A percentile compares a stretch with the other conserved stretches of the same genome.
Evolutionary conservation across 1,140 invertebrate species (phyloP).

Genomic region (Pararge aegeria): DNA sequence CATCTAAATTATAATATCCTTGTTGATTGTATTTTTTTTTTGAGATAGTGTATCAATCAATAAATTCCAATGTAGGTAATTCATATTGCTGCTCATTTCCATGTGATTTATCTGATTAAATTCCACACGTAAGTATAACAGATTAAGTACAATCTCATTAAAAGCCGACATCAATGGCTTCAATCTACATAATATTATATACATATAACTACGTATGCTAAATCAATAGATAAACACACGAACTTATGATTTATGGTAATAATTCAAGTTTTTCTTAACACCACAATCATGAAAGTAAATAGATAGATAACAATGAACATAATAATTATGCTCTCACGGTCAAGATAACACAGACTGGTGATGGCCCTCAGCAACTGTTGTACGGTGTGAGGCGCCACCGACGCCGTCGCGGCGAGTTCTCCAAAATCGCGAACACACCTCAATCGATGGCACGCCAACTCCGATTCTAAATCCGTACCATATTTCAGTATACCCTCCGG

Average conservation of each 20-base stretch:
- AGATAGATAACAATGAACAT: constrained; percentile 30
- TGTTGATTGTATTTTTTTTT: not conserved
- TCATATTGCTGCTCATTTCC: not conserved
- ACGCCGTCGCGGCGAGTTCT: constrained; percentile 42
- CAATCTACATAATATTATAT: not conserved
- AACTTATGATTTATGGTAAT: constrained; percentile 7
- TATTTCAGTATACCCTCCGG: constrained; percentile 25
- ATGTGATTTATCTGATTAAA: constrained; percentile 5
- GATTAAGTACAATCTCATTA: constrained; percentile 7
- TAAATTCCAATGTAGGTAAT: not conserved
- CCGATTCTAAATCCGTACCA: constrained; percentile 38
- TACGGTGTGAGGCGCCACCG: constrained; percentile 41
- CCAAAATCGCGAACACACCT: constrained; percentile 52
- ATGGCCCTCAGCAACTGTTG: constrained; percentile 60
- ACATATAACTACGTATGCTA: not conserved
- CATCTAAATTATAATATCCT: too few relatives aligned
- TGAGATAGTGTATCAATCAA: not conserved
- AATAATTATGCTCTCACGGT: constrained; percentile 67
- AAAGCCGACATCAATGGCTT: not conserved
- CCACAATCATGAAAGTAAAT: constrained; percentile 8
- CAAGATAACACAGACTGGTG: constrained; percentile 59
- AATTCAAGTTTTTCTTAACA: not conserved
- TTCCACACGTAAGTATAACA: constrained; percentile 1
- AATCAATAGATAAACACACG: not conserved
- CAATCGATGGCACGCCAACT: constrained; percentile 51